Base-by-base conservation (phyloP, 2,113 vertebrate species). In the Cebus imitator region DNA sequence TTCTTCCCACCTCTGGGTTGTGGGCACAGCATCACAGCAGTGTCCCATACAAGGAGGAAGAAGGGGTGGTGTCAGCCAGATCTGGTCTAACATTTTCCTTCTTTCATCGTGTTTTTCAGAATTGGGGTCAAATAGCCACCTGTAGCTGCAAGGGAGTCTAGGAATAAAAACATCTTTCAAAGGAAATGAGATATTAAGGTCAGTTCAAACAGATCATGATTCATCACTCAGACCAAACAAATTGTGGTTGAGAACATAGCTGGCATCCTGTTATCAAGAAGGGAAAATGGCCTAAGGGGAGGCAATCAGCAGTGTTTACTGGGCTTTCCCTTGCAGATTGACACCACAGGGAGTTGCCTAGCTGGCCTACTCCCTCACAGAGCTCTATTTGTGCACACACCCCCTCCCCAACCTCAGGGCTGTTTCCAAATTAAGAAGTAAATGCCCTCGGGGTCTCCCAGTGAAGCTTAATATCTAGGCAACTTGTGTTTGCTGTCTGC, bases 381-480 rank as follows among this genome's bases (percentile, higher is more conserved):
- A 84, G 45, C 11, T 40, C 25, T 21, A 8, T 13, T 27, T 73
- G 55, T 40, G 4, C 35, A 80, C 50, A 78, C 61, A 37, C n/a
- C 55, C 6, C 20, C 0, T 20, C 45, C 48, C 76, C 72, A 97
- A 68, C 1, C 25, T 90, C 55, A 55, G 68, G 7, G 61, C 37
- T 90, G 1, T 27, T 91, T 90, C 95, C 45, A 85, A 40, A 78
- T 37, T 75, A 72, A 94, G 92, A 90, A 97, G 68, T 23, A 92
- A 93, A 91, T 92, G 82, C 88, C 95, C 96, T 81, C 79, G 68
- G 86, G 87, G 93, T 94, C 4, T 90, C 80, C 87, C 64, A 92
- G 96, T 96, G 96, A 98, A 98, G 98, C 97, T 98, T 97, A 98
- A 97, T 96, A 97, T 97, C 91, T 92, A 92, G 95, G 97, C 95